phyloP scores from a whole-genome alignment of 2,888 invertebrate genomes.

The Gonocerus acuteangulatus region DNA sequence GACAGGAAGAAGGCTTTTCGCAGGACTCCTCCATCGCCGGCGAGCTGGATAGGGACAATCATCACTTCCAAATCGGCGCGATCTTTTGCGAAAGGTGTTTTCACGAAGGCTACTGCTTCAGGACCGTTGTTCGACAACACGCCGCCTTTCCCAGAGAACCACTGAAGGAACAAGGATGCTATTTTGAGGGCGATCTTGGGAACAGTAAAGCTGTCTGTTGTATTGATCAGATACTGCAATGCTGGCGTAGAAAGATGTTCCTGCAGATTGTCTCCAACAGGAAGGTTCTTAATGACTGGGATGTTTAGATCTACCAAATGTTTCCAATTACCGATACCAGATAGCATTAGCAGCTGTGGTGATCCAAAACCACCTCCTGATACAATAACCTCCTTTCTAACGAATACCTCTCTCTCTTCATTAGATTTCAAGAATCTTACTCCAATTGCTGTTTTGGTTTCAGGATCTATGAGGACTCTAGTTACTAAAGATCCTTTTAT shows the following conservation, averaged over 20 bases:
- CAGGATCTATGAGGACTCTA: constrained; percentile 49
- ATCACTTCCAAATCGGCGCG: constrained; percentile 75
- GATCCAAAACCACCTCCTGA: constrained; percentile 70
- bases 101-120: constrained; percentile 65
- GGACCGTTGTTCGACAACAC: constrained; percentile 57
- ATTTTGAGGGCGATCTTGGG: constrained; percentile 9
- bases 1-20: constrained; percentile 57
- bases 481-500: constrained; percentile 51
- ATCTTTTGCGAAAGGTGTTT: constrained; percentile 54
- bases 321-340: constrained; percentile 57
- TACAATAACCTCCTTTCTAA: constrained; percentile 61
- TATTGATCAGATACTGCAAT: constrained; percentile 29
- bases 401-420: constrained; percentile 46
- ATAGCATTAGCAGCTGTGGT: constrained; percentile 74
- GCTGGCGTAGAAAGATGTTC: constrained; percentile 33
- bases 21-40: constrained; percentile 52
- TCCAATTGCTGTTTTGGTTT: constrained; percentile 49
- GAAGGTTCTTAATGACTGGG: constrained; percentile 50
- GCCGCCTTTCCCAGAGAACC: constrained; percentile 53
- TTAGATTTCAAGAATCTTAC: constrained; percentile 49
- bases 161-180: constrained; percentile 47
- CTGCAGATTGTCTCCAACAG: constrained; percentile 54
- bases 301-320: constrained; percentile 51
- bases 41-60: constrained; percentile 65
- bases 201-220: constrained; percentile 22